Base-by-base conservation (phyloP, 2,888 invertebrate genomes). In the Phania funesta region DNA sequence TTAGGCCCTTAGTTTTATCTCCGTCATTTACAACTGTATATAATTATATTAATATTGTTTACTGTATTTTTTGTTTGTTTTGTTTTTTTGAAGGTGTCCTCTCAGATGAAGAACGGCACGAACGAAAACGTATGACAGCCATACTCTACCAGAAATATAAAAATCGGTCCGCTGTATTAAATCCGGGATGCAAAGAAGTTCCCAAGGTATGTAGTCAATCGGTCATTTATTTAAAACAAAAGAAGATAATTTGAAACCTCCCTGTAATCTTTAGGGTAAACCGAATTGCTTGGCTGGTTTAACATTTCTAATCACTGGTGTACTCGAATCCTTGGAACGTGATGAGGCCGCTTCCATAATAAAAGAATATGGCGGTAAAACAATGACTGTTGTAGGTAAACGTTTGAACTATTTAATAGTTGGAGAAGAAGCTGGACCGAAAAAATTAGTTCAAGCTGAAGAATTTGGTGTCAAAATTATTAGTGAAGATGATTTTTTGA, bases 381-480 rank as follows among this genome's bases (percentile, higher is more conserved):
- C 96, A 1, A 95, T 96, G 80, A 93, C 92, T 46, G 91, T 93
- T 50, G 92, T 98, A 20, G 96, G 97, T 78, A 94, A 93, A 87
- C 96, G 95, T 92, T 95, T 94, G 84, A 94, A 94, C 85, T 98
- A 96, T 90, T 89, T 98, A 1, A 92, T 98, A 22, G 93, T 95
- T 2, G 98, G 98, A 0, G 95, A 96, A 64, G 96, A 98, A 65
- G 93, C 97, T 1, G 98, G 98, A 0, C 96, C 95, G 7, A 93
- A 95, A 4, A 98, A 98, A 92, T 89, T 96, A 50, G 93, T 93
- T 0, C 97, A 97, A 91, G 95, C 96, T 0, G 92, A 93, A 87
- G 93, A 92, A 83, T 92, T 95, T 24, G 93, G 94, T 16, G 94
- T 96, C n/a, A 94, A 93, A 87, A 93, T 94, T 68, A 91, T 98